Evolutionary conservation across 2,797 vertebrate genomes (phyloP), one percentile per base, ranked within the genome.

Genomic region (Lepus oiostolus): DNA sequence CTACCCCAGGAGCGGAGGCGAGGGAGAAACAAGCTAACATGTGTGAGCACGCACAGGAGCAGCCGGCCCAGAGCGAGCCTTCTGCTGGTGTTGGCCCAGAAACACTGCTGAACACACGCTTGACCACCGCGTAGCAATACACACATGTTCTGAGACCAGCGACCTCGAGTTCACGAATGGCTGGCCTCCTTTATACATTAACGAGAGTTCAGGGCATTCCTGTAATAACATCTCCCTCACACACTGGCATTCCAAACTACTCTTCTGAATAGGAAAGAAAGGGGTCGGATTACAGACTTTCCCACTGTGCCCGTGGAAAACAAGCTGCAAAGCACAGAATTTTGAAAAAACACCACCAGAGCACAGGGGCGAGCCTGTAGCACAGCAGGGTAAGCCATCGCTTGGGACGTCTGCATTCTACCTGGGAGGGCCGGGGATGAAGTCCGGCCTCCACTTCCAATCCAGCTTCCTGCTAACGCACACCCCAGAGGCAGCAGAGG

Each of bases 191-290:
- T 81, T 70, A 60, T 32, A 88, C 92, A 47, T 50, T 21, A 88
- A 62, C 26, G 30, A 81, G 65, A 81, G 83, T 89, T 91, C 80
- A 81, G 92, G 58, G 91, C 52, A 35, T 32, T 42, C 80, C 54
- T 50, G 9, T 13, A 91, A 50, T 54, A 81, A 91, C 38, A 88
- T 32, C 50, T 58, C 65, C 90, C 86, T 89, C 58, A 79, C 47
- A 77, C 47, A 67, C 17, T 68, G 22, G 62, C 63, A 54, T 77
- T 77, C 52, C 68, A 71, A 68, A 96, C 62, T 17, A 67, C 30
- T 80, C 85, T 86, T 72, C 65, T 42, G 58, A 92, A 65, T 19
- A 86, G 62, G 67, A 92, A 38, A 79, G 75, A 60, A 88, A 81
- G 35, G 13, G 30, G 16, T 60, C 0, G 82, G 74, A 35, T 77